Base-by-base conservation (phyloP, 2,113 vertebrate species). In the Malaclemys terrapin region DNA sequence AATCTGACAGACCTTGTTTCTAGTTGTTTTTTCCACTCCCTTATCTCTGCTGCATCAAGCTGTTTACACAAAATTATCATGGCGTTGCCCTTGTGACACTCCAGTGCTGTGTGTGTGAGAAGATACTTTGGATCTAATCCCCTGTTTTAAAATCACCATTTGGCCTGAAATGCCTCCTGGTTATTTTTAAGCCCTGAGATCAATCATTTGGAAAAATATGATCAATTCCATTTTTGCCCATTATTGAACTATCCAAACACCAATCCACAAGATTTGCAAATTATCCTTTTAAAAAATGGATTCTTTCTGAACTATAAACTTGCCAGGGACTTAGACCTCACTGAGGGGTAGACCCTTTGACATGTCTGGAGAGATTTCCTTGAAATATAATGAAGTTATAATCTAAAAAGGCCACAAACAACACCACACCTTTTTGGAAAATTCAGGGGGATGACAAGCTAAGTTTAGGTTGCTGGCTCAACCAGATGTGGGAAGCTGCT, bases 141-240 rank as follows among this genome's bases (percentile, higher is more conserved):
- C 57, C 69, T 89, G 84, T 75, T 95, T 81, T 84, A 47, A 78
- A 78, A 78, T 27, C 42, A 45, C 24, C n/a, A 75, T n/a, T 96
- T 76, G 93, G 87, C 69, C 92, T 59, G 9, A 84, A 95, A 84
- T 69, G 87, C 57, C 91, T 93, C 89, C 65, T n/a, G 89, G 8
- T 95, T 89, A 95, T 93, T 96, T 97, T 96, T 97, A 94, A 96
- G 85, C 87, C 57, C 0, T 0, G 89, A 90, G 92, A 93, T 95
- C 95, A 97, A 95, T 94, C 90, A 93, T 89, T 38, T 59, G 42
- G 65, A 38, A 72, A 72, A 38, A 72, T 38, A 9, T 72, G 35
- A 8, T 72, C 65, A 72, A 38, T 72, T 72, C 19, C 4, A 22
- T 38, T 72, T 72, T 72, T 22, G 35, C 9, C n/a, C 65, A 72